These are phyloP conservation scores for Platanista minor DNA, from an alignment of 2,113 vertebrate species.

Conservation along the genomic window DNA sequence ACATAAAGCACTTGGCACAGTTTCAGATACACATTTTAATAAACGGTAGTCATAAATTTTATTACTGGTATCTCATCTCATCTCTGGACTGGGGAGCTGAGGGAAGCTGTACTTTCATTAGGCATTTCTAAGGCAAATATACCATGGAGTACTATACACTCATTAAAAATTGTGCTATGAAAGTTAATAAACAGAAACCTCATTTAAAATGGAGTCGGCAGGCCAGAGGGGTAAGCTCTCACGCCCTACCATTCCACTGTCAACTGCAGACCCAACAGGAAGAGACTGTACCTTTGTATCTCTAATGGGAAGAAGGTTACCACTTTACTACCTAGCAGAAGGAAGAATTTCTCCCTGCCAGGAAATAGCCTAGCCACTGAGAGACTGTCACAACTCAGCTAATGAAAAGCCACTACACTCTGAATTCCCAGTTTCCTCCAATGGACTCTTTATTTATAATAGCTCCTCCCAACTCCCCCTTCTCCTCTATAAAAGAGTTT, in stretches of 20 bases:
- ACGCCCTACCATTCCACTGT: neutral
- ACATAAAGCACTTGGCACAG: neutral
- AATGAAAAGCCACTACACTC: neutral
- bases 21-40: neutral
- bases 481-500: neutral
- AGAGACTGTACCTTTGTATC: neutral
- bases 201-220: neutral
- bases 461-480: neutral
- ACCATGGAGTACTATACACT: too few relatives aligned
- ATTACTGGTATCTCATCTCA: neutral
- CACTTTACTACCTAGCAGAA: neutral
- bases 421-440: neutral
- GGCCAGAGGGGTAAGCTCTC: neutral
- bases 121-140: neutral
- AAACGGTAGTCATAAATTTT: neutral
- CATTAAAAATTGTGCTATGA: neutral
- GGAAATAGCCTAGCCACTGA: neutral
- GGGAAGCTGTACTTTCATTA: neutral
- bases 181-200: neutral
- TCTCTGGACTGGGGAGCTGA: neutral
- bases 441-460: neutral
- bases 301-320: neutral
- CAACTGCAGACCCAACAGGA: neutral
- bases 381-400: neutral
- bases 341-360: neutral